Percentiles rank a stretch among this genome's conserved stretches.
phyloP scores from a whole-genome alignment of 92 coral and sea anemone genomes.

The Epizoanthus stellaris region DNA sequence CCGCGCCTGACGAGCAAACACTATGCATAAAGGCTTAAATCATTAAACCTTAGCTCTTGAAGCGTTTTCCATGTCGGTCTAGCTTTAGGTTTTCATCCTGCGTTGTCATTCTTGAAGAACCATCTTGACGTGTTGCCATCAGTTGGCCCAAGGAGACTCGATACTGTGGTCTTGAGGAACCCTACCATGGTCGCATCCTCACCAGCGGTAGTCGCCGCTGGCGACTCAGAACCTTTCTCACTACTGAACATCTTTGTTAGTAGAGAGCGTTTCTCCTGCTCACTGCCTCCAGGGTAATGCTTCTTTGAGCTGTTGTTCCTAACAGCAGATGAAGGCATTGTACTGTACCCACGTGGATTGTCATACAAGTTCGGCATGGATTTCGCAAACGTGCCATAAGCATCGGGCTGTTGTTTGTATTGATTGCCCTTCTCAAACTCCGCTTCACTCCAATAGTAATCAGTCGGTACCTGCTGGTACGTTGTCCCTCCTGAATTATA shows the following conservation, averaged over 20 bases:
- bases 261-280: conserved; percentile 38
- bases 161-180: conserved; percentile 72
- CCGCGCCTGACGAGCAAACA: too few relatives aligned
- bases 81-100: too few relatives aligned
- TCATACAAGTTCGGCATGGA: conserved; percentile 51
- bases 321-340: neutral
- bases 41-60: too few relatives aligned
- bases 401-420: conserved; percentile 50
- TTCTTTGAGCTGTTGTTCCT: neutral
- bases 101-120: too few relatives aligned
- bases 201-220: neutral
- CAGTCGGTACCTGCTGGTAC: conserved; percentile 25
- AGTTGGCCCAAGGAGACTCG: conserved; percentile 60
- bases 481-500: neutral
- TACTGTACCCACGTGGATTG: neutral
- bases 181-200: conserved; percentile 75
- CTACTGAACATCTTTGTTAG: conserved; percentile 57
- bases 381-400: neutral
- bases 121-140: too few relatives aligned
- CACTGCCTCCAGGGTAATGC: conserved; percentile 18
- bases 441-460: conserved; percentile 17
- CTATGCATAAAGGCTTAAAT: too few relatives aligned
- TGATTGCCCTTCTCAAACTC: conserved; percentile 51
- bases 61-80: too few relatives aligned
- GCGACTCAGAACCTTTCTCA: conserved; percentile 35